A percentile compares a stretch with the other conserved stretches of the same genome.
phyloP scores from a whole-genome alignment of 37 sponge, comb jelly and placozoan species.

The Tethya wilhelma region DNA sequence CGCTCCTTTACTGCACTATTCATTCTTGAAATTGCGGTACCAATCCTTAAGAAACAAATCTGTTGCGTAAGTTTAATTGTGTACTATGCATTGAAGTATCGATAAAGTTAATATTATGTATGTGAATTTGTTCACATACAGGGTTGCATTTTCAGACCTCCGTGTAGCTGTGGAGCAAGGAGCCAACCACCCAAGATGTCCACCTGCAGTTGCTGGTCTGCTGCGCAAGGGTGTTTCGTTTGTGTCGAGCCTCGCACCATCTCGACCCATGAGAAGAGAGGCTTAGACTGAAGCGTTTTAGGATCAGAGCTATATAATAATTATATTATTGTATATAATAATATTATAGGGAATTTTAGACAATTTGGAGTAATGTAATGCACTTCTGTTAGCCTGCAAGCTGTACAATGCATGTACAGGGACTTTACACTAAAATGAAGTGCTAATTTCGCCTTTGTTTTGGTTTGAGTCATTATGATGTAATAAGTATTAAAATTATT shows the following conservation, averaged over 20 bases:
- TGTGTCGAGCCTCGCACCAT: constrained; percentile 27
- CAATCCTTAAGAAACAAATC: constrained; percentile 55
- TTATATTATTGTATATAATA: not conserved
- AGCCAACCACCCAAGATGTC: constrained; percentile 38
- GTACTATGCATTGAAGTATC: too few species aligned
- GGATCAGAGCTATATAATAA: not conserved
- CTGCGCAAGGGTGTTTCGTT: constrained; percentile 3
- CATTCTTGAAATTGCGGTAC: constrained; percentile 62
- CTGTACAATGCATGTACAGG: too few species aligned
- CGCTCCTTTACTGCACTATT: constrained; percentile 58
- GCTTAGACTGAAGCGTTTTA: not conserved
- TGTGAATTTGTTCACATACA: constrained; percentile 17
- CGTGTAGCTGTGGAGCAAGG: constrained; percentile 18
- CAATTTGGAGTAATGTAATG: not conserved
- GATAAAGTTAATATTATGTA: too few species aligned
- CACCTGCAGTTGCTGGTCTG: constrained; percentile 5
- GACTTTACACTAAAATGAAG: too few species aligned
- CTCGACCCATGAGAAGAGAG: constrained; percentile 23
- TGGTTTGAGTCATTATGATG: too few species aligned
- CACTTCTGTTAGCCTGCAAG: too few species aligned
- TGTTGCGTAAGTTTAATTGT: constrained; percentile 46
- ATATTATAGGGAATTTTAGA: not conserved
- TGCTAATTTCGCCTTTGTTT: too few species aligned
- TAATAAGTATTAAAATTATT: too few species aligned
- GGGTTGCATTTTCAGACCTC: constrained; percentile 46